Percentiles rank a stretch among this genome's conserved stretches.
phyloP scores from a whole-genome alignment of 2,888 invertebrate species.

The Agonum fuliginosum region DNA sequence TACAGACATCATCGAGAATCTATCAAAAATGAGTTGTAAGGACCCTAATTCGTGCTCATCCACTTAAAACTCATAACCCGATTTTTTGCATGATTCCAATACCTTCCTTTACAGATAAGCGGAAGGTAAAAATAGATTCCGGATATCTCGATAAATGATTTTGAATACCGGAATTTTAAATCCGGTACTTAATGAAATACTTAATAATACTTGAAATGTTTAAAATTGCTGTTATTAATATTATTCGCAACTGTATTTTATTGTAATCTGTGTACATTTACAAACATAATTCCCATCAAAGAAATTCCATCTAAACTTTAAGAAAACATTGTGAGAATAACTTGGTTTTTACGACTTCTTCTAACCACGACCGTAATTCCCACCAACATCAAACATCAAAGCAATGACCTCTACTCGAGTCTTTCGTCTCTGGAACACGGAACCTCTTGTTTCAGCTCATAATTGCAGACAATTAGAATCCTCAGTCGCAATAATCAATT shows the following conservation, averaged over 20 bases:
- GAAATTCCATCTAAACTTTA: background rate
- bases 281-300: background rate
- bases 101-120: too few relatives aligned
- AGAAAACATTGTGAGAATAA: background rate
- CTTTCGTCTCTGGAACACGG: background rate
- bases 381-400: constrained; percentile 47
- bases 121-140: too few relatives aligned
- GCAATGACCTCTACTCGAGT: constrained; percentile 24
- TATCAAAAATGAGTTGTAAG: too few relatives aligned
- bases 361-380: constrained; percentile 20
- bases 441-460: constrained; percentile 47
- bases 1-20: too few relatives aligned
- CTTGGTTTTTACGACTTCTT: constrained; percentile 4
- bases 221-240: background rate
- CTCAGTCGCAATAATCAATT: constrained; percentile 41
- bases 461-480: constrained; percentile 42
- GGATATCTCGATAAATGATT: too few relatives aligned
- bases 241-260: background rate
- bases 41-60: too few relatives aligned
- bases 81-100: too few relatives aligned
- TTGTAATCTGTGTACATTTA: background rate
- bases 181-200: too few relatives aligned
- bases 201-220: too few relatives aligned
- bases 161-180: too few relatives aligned
- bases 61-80: too few relatives aligned